These are phyloP conservation scores for Physella acuta DNA, from an alignment of 1,140 invertebrate species.

Conservation along the genomic window DNA sequence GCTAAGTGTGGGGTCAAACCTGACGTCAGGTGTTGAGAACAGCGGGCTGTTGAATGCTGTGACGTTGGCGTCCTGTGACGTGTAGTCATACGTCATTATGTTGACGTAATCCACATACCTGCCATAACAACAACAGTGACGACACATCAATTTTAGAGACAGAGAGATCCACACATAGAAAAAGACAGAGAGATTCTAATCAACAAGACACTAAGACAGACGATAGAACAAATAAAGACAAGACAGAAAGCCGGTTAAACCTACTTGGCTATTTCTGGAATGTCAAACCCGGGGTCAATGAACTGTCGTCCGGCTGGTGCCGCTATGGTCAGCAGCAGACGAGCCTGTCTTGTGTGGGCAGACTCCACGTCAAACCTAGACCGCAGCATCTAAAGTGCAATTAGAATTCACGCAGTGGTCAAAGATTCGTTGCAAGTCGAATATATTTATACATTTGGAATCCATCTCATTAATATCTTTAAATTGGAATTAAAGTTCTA, in stretches of 20 bases:
- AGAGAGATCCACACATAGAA: no score
- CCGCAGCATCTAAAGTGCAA: no score
- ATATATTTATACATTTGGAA: no score
- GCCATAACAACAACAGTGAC: not conserved
- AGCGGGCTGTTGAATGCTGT: not conserved
- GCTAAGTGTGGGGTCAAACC: not conserved
- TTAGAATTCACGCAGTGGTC: no score
- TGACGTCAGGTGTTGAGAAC: not conserved
- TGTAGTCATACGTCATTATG: not conserved
- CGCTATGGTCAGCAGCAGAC: conserved; percentile 8
- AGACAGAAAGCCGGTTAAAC: not conserved
- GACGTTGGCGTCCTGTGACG: not conserved
- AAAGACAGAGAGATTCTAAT: no score
- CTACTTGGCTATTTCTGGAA: conserved; percentile 14
- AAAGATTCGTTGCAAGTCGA: no score
- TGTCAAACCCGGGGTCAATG: conserved; percentile 3
- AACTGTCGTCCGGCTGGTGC: conserved; percentile 2
- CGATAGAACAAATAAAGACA: no score
- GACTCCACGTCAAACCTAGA: no score
- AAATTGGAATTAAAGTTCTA: no score
- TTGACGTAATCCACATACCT: conserved; percentile 4
- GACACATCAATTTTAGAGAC: no score
- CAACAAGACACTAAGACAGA: no score
- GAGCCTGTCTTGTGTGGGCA: not conserved
- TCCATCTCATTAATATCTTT: no score